Evolutionary conservation across 2,113 vertebrate species (phyloP).

Genomic region (Ceyx margarethae): DNA sequence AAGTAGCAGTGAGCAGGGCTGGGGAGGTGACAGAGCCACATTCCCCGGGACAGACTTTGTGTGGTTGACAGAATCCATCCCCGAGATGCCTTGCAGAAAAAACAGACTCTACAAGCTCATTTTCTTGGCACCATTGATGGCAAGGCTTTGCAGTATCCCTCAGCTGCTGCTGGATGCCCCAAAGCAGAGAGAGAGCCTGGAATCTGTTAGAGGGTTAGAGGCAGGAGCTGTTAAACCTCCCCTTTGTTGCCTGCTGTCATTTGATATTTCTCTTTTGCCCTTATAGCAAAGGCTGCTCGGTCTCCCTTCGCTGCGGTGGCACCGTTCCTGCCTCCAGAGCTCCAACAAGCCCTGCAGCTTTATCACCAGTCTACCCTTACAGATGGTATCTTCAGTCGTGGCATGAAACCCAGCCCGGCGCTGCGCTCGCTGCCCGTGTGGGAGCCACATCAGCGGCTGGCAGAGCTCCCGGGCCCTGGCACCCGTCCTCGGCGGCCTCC

Average conservation of each 20-base stretch:
- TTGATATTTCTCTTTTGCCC: slow-evolving; percentile 5
- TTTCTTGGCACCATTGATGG: not conserved
- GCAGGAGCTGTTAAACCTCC: not conserved
- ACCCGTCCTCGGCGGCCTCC: slow-evolving; percentile 14
- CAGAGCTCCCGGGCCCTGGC: slow-evolving; percentile 45
- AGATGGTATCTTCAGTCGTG: not conserved
- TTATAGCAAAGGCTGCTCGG: not conserved
- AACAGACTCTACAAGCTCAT: not conserved
- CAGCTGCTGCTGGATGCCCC: slow-evolving; percentile 1
- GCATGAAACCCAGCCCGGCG: slow-evolving; percentile 54
- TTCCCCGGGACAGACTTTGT: accelerated
- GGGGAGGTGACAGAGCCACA: not conserved
- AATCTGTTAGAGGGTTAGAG: not conserved
- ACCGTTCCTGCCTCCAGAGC: slow-evolving; percentile 43
- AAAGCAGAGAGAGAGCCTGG: not conserved
- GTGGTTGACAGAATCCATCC: not conserved
- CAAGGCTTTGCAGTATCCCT: not conserved
- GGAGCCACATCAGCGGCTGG: slow-evolving; percentile 28
- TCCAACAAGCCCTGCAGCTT: slow-evolving; percentile 19
- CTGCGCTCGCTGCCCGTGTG: not conserved
- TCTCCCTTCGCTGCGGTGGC: slow-evolving; percentile 44
- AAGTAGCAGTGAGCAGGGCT: accelerated
- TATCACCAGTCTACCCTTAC: slow-evolving; percentile 25
- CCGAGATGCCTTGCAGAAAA: not conserved
- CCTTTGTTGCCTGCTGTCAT: slow-evolving; percentile 54